Conservation (phyloP, 2,797 vertebrate genomes). For the Xenentodon cancila region DNA sequence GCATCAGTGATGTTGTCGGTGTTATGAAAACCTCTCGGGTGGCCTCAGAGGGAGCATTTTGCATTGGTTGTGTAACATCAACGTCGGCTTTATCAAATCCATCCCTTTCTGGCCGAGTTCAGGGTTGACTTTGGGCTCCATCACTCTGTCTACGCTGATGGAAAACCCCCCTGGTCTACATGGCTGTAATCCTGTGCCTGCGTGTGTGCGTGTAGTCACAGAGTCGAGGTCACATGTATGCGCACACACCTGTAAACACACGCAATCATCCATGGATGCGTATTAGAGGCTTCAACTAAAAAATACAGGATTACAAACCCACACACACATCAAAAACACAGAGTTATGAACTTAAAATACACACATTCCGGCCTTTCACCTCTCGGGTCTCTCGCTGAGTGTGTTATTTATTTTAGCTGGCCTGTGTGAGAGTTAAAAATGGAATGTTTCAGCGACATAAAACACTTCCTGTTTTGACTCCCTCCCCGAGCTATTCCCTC, state of each 20-base stretch:
- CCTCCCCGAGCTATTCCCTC: conserved; percentile 43
- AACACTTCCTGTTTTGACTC: conserved; percentile 84
- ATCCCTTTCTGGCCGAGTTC: no score
- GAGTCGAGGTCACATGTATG: conserved; percentile 6
- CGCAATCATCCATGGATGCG: neutral
- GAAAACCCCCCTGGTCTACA: no score
- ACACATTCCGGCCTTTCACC: conserved; percentile 30
- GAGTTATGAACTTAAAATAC: conserved; percentile 26
- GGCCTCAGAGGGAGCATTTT: no score
- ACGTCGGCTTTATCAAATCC: no score
- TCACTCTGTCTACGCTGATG: no score
- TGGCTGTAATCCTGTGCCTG: no score
- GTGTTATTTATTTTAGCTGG: conserved; percentile 75
- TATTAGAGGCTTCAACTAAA: no score
- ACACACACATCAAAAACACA: conserved; percentile 16
- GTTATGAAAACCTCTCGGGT: no score
- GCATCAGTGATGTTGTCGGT: no score
- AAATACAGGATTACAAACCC: neutral
- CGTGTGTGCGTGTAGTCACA: no score
- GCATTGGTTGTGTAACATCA: no score
- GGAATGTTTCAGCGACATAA: conserved; percentile 82
- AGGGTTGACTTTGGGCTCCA: no score
- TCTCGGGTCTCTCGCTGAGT: conserved; percentile 49
- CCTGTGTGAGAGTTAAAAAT: conserved; percentile 79
- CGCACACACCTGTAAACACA: conserved; percentile 21